Conservation (phyloP, 1,140 invertebrate genomes). For the Drosophila sulfurigaster region DNA sequence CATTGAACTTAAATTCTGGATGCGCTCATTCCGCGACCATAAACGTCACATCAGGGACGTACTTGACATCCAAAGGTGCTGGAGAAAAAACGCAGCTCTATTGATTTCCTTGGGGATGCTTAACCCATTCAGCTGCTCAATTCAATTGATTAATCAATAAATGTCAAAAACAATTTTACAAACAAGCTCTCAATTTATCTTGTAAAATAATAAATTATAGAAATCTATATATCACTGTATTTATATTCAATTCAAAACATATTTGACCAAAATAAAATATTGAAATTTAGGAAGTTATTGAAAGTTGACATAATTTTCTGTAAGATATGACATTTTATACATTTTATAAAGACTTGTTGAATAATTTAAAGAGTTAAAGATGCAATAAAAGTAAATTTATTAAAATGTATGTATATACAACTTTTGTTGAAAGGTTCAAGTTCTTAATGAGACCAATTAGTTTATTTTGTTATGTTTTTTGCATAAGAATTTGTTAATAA, state of each 20-base stretch:
- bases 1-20: constrained; percentile 58
- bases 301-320: too few species aligned
- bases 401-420: too few species aligned
- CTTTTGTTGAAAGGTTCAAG: too few species aligned
- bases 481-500: too few species aligned
- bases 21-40: constrained; percentile 18
- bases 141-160: not conserved
- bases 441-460: too few species aligned
- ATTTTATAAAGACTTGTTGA: too few species aligned
- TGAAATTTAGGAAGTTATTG: too few species aligned
- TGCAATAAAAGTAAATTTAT: too few species aligned
- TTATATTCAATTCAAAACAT: too few species aligned
- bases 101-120: constrained; percentile 24
- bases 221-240: not conserved
- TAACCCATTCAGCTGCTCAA: not conserved
- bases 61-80: not conserved
- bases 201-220: not conserved
- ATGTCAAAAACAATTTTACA: not conserved
- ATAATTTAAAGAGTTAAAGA: too few species aligned
- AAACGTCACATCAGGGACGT: constrained; percentile 10
- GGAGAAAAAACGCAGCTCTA: not conserved
- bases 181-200: not conserved
- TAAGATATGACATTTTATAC: too few species aligned
- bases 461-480: too few species aligned
- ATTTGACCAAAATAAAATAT: not conserved